Evolutionary conservation across 2,888 invertebrate genomes (phyloP), one percentile per base, ranked within the genome.

Genomic region (Drosophila affinis): DNA sequence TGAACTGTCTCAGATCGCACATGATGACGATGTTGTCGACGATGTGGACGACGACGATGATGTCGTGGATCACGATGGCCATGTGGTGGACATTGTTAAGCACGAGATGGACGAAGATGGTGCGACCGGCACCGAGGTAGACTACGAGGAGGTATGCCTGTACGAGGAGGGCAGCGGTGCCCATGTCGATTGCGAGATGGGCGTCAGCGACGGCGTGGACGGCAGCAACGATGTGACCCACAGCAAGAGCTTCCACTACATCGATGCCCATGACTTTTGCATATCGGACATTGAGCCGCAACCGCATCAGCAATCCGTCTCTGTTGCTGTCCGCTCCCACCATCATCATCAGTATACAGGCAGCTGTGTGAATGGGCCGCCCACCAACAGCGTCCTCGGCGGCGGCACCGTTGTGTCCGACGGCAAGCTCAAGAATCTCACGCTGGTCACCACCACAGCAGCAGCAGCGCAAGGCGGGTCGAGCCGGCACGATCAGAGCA

Each of bases 141-240:
- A 89, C 44, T 91, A 91, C 56, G 88, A 89, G 49, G 91, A 91
- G 67, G 91, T 91, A 0, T 91, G 89, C 49, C 73, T 91, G 7
- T 91, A 91, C 52, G 91, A 91, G 60, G 91, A 91, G 44, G 80
- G 87, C 7, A 80, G 77, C 17, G 87, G 81, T 0, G 88, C 84
- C 18, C 80, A 87, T 3, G 83, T 83, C 0, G 88, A 88, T 49
- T 90, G 90, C 58, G 90, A 90, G 52, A 87, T 90, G 54, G 88
- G 88, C 17, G 86, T 86, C 51, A 72, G 61, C 3, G 70, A 70
- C 12, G 75, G 60, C 18, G 78, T 81, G 5, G 88, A 78, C 17
- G 84, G 75, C 14, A 77, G 83, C 54, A 84, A 81, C 45, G 87
- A 87, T 62, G 88, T 89, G 24, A 72, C 86, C 9, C 86, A 90